Base-by-base conservation (phyloP, 92 coral and sea anemone species). In the Actinostola sp. region DNA sequence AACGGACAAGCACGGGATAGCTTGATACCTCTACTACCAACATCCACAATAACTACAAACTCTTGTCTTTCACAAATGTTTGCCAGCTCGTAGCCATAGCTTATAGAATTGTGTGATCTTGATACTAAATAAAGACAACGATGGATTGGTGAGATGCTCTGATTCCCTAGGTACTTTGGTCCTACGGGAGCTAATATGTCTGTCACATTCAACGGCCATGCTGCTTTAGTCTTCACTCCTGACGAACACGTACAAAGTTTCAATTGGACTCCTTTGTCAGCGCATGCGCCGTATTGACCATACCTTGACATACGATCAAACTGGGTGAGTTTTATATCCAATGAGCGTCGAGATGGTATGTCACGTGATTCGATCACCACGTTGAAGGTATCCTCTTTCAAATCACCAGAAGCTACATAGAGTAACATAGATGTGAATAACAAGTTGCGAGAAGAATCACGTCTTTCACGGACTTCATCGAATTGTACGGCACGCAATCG, bases 391-490 rank as follows among this genome's bases (percentile, higher is more conserved):
- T 91, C 97, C 45, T 87, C 13, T 21, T 80, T 89, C 1, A 71
- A 71, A 66, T 79, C 75, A 34, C 92, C 97, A n/a, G 89, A 79
- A 28, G 63, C 67, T 16, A 91, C 92, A 36, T 60, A 67, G 58
- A 80, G 65, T 67, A 88, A 83, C 73, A 91, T 75, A 26, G 89
- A 67, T 21, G 89, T 83, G 24, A 83, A 60, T 52, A 88, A 26
- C 0, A 76, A 49, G 36, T 84, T 78, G n/a, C n/a, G n/a, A n/a
- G n/a, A n/a, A 1, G 79, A 24, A 0, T 73, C 63, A 25, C 71
- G 84, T 11, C 86, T 67, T 70, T 74, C 83, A 23, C 93, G 81
- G 25, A 74, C 79, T 41, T 83, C 77, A 24, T 70, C 59, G 51
- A 67, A 78, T 53, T 77, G 21, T 5, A 60, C 41, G 0, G 81